Conservation (phyloP, 2,113 vertebrate genomes). For the Chaetodon trifascialis region DNA sequence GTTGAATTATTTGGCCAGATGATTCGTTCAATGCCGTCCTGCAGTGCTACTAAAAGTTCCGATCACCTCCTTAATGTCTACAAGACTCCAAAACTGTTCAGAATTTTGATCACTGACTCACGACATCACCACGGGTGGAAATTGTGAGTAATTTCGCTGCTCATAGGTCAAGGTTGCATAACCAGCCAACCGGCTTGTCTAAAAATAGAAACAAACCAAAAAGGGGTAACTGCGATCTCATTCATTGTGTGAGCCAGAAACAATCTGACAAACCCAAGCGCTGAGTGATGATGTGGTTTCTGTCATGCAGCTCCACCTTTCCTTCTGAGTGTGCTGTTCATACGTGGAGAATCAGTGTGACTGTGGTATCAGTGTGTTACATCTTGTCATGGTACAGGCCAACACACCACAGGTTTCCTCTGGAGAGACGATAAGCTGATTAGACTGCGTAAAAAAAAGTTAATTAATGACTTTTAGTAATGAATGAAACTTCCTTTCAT, state of each 20-base stretch:
- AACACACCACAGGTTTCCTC: background rate
- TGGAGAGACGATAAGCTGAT: background rate
- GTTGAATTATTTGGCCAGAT: background rate
- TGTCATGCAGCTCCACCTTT: background rate
- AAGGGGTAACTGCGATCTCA: slow-evolving; percentile 24
- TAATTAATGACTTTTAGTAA: too few relatives aligned
- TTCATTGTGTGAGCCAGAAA: slow-evolving; percentile 4
- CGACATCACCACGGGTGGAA: slow-evolving; percentile 20
- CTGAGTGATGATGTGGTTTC: slow-evolving; percentile 9
- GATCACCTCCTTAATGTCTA: too few relatives aligned
- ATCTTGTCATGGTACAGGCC: background rate
- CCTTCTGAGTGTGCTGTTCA: background rate
- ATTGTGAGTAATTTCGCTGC: slow-evolving; percentile 38
- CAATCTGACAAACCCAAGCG: slow-evolving; percentile 11
- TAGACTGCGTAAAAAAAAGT: too few relatives aligned
- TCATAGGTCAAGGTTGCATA: slow-evolving; percentile 48
- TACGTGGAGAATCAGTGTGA: background rate
- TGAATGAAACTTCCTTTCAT: background rate
- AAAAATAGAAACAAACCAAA: slow-evolving; percentile 58
- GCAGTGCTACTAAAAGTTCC: background rate
- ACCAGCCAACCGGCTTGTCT: slow-evolving; percentile 31
- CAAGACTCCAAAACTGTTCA: too few relatives aligned
- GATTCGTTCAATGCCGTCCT: background rate
- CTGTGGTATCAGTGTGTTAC: background rate
- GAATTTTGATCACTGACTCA: background rate